These are phyloP conservation scores for Trochalopteron elliotii DNA, from an alignment of 2,113 vertebrate genomes.

Conservation along the genomic window DNA sequence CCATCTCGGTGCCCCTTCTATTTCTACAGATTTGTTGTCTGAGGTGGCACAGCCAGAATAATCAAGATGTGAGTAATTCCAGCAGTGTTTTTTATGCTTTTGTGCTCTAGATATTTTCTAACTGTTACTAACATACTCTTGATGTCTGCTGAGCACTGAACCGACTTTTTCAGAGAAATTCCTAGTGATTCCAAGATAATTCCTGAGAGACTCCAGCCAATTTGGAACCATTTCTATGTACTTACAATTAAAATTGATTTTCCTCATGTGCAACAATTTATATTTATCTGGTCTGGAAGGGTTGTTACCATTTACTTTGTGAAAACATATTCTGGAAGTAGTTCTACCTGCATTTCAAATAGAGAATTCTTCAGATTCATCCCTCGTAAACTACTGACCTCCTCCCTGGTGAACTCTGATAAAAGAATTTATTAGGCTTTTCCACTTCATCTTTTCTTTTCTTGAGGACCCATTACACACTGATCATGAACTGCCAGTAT, in stretches of 20 bases:
- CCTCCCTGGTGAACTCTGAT: not conserved
- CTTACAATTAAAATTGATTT: not conserved
- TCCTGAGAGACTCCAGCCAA: not conserved
- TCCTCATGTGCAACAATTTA: not conserved
- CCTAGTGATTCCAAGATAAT: not conserved
- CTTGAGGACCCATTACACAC: not conserved
- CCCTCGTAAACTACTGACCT: not conserved
- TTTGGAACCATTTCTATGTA: not conserved
- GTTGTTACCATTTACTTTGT: not conserved
- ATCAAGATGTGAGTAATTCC: not conserved
- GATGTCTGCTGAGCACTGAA: not conserved
- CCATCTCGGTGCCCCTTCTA: not conserved
- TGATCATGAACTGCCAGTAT: not conserved
- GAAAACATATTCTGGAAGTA: not conserved
- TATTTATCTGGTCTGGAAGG: not conserved
- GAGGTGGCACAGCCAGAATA: not conserved
- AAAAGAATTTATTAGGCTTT: slow-evolving; percentile 23
- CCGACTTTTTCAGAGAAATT: not conserved
- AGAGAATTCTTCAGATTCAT: not conserved
- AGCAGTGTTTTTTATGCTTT: not conserved
- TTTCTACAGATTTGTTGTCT: not conserved
- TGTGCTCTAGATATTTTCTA: not conserved
- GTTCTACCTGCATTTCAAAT: not conserved
- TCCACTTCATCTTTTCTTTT: not conserved
- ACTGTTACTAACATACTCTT: not conserved